Evolutionary conservation across 2,797 vertebrate species (phyloP), one percentile per base, ranked within the genome.

Genomic region (Esox masquinongy): DNA sequence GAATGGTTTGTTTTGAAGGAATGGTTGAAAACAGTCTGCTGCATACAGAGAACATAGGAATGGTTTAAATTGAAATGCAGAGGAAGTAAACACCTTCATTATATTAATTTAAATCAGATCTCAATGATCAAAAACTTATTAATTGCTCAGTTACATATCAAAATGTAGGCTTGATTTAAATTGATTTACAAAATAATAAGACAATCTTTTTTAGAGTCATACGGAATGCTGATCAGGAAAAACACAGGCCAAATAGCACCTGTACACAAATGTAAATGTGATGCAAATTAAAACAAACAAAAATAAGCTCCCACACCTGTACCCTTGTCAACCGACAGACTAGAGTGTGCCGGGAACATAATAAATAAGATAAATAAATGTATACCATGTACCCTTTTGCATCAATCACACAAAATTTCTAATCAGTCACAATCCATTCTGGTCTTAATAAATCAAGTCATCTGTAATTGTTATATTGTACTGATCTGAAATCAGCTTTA

Each of bases 41-140:
- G 24, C 4, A 66, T 14, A 17, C 78, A 73, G 51, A 78, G 63
- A 87, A 89, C 68, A 47, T 76, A 86, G 79, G 84, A 88, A 89
- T 84, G 83, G 70, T 85, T 85, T 79, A 79, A 82, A 83, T 72
- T 72, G n/a, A 73, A 79, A 82, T 77, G 47, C 70, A 73, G 19
- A 69, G 47, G 49, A 5, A 19, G 26, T 31, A 39, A 70, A 72
- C 64, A 68, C 74, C 72, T 71, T 4, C 29, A 78, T 47, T 24
- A 77, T 34, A 53, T 72, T 59, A 7, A n/a, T 53, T 82, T 84
- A 84, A 86, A 75, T 73, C 0, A 77, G 74, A 36, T 79, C 69
- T 34, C 16, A 79, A 77, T 74, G 8, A 61, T 81, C 78, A 19
- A 77, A 80, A 75, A 17, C 34, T 3, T 67, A 75, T 83, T 80